Evolutionary conservation across 2,888 invertebrate species (phyloP).

Genomic region (Diachrysia chrysitis): DNA sequence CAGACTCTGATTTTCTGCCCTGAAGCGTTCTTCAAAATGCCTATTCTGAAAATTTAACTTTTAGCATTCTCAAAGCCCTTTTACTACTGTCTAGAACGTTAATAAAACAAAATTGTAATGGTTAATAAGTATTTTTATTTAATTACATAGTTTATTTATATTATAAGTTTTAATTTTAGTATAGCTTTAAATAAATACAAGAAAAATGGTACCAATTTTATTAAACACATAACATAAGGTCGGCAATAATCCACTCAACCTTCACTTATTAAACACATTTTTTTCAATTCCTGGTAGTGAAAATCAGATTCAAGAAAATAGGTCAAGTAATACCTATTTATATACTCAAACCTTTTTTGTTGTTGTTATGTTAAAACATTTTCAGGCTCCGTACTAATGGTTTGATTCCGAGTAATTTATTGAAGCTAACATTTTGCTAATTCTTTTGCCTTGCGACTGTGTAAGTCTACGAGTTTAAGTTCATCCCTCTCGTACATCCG

Average conservation of each 20-base stretch:
- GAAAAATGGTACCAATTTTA: not conserved
- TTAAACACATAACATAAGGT: not conserved
- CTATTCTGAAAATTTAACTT: no score
- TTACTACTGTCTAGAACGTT: no score
- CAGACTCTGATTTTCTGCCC: no score
- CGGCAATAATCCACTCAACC: not conserved
- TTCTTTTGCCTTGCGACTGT: conserved; percentile 52
- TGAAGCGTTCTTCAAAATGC: no score
- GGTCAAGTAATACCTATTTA: conserved; percentile 20
- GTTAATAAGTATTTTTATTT: no score
- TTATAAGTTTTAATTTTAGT: no score
- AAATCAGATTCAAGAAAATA: not conserved
- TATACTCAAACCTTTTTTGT: conserved; percentile 19
- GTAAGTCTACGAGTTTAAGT: conserved; percentile 36
- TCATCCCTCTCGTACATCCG: no score
- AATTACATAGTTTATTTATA: no score
- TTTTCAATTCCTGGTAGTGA: not conserved
- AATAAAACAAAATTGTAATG: no score
- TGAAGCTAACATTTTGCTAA: conserved; percentile 52
- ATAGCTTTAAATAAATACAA: no score
- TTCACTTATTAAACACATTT: not conserved
- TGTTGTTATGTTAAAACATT: conserved; percentile 51
- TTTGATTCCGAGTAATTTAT: conserved; percentile 62
- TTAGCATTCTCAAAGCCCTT: no score
- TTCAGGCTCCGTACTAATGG: conserved; percentile 50